phyloP scores from a whole-genome alignment of 2,888 invertebrate species.

The Crioceris asparagi region DNA sequence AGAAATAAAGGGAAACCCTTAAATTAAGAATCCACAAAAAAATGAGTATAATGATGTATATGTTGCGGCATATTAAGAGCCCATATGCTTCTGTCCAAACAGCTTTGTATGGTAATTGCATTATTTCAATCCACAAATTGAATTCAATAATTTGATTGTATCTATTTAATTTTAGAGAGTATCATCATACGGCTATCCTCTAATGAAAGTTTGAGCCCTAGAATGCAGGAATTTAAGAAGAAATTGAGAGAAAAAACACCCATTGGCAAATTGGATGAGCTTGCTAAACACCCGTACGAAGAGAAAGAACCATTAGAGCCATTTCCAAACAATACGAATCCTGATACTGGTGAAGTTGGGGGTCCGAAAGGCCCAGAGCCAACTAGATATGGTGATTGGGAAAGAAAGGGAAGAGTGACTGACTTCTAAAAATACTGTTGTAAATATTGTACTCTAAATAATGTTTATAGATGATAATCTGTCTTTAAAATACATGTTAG shows the following conservation, averaged over 20 bases:
- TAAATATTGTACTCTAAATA: too few species aligned
- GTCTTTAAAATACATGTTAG: too few species aligned
- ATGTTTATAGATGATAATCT: too few species aligned
- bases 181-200: constrained; percentile 18
- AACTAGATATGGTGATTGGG: constrained; percentile 99
- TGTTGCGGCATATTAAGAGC: constrained; percentile 28
- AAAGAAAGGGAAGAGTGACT: constrained; percentile 90
- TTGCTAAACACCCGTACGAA: constrained; percentile 58
- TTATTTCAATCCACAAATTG: neutral
- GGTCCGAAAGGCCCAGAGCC: constrained; percentile 97
- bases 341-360: constrained; percentile 86
- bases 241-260: constrained; percentile 57
- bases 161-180: constrained; percentile 7
- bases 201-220: constrained; percentile 38
- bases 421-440: constrained; percentile 53
- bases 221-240: constrained; percentile 60
- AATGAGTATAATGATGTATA: constrained; percentile 35
- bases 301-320: constrained; percentile 75
- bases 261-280: constrained; percentile 66
- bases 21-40: too few species aligned
- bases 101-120: constrained; percentile 19
- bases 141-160: neutral
- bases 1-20: too few species aligned
- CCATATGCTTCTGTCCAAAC: constrained; percentile 22
- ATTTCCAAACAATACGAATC: constrained; percentile 83